Evolutionary conservation across 1,140 invertebrate genomes (phyloP), one percentile per base, ranked within the genome.

Genomic region (Diorhabda elongata): DNA sequence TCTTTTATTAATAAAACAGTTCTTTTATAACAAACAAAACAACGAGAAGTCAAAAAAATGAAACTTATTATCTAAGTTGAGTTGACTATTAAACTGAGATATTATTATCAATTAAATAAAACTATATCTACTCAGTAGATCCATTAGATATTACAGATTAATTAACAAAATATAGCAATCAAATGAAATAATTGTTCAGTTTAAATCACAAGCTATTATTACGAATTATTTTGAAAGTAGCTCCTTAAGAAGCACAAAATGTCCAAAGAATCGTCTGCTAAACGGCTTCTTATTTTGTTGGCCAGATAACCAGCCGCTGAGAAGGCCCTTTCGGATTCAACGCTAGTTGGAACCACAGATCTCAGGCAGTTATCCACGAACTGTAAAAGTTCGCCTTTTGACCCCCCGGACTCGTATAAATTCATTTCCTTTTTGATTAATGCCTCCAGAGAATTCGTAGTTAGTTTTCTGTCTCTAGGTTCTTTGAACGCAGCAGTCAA

Each of bases 241-340:
- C 45, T 52, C 45, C 45, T 52, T 52, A 52, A 52, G 8, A 52
- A 52, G 5, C 45, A 52, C 11, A 59, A 5, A 8, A 8, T 11
- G 11, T 59, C 61, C 42, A 62, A 42, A 42, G 61, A 42, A 43
- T 62, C 42, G 42, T 62, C 63, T 42, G 5, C 6, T 43, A 62
- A 62, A 42, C 41, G 26, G 42, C 61, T 58, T 68, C 2, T n/a
- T 47, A 68, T 64, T 43, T 42, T 43, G 26, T 3, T 68, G 52
- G 2, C 4, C 43, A 68, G 5, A 68, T 47, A 68, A 64, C 67
- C 59, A 47, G 59, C 60, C 44, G 61, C 67, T 11, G 67, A 68
- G 52, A 68, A 68, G 5, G 67, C 67, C 42, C 67, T 63, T 47
- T 68, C 59, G 2, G 60, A 9, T 9, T 64, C 26, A 44, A 66